phyloP scores from a whole-genome alignment of 2,113 vertebrate genomes.

The Solea solea region DNA sequence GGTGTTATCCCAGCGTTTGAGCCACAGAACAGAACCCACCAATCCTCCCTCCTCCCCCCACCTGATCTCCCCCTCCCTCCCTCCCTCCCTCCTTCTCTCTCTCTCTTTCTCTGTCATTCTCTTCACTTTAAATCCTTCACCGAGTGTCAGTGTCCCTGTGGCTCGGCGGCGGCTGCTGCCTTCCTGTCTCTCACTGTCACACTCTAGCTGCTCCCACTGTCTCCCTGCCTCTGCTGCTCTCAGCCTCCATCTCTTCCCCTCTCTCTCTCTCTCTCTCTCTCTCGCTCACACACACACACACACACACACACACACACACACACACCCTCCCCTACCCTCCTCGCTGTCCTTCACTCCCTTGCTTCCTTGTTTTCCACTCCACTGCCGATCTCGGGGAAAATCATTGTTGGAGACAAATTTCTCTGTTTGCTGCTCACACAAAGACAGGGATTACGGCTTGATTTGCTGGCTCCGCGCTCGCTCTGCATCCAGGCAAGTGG shows the following conservation, averaged over 20 bases:
- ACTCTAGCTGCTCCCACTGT: slow-evolving; percentile 69
- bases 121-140: slow-evolving; percentile 71
- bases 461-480: slow-evolving; percentile 79
- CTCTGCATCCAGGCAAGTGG: slow-evolving; percentile 86
- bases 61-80: slow-evolving; percentile 58
- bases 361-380: slow-evolving; percentile 75
- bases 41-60: slow-evolving; percentile 55
- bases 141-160: slow-evolving; percentile 76
- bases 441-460: slow-evolving; percentile 89
- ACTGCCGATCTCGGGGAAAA: slow-evolving; percentile 82
- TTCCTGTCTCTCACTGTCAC: slow-evolving; percentile 71
- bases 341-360: slow-evolving; percentile 72
- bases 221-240: slow-evolving; percentile 66
- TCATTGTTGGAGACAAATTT: slow-evolving; percentile 85
- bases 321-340: slow-evolving; percentile 60
- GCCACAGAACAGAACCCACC: slow-evolving; percentile 55
- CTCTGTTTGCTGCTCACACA: slow-evolving; percentile 84
- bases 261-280: slow-evolving; percentile 40
- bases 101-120: slow-evolving; percentile 37
- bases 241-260: slow-evolving; percentile 66
- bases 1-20: slow-evolving; percentile 63
- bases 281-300: background rate
- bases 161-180: slow-evolving; percentile 64
- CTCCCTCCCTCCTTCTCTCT: background rate
- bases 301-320: slow-evolving; percentile 9